Base-by-base conservation (phyloP, 2,888 invertebrate genomes). In the Ophioninae sp. region DNA sequence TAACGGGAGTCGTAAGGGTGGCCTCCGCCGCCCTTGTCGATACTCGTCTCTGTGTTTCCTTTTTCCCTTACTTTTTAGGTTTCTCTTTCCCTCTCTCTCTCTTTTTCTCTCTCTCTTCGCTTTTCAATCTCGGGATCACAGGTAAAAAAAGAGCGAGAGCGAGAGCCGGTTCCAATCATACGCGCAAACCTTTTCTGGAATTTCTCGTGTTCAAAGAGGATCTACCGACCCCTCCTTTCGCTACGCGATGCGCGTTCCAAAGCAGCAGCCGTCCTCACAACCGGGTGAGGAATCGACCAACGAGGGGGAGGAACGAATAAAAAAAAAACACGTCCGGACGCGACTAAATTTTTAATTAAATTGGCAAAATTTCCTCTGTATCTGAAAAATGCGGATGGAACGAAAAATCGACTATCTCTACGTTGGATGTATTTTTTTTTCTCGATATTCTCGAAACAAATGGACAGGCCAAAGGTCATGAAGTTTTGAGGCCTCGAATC, bases 1-100 rank as follows among this genome's bases (percentile, higher is more conserved):
- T 58, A 58, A 58, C 93, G 85, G 82, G 63, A 93, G 93, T 93
- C 72, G 93, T 93, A 93, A 93, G 79, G 94, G 93, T 93, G 94
- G 94, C 94, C 94, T 94, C 67, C 44, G 64, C 64, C 65, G 58
- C 58, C 17, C 58, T 58, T 58, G 17, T 17, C 58, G 17, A n/a
- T 6, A 6, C n/a, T 20, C 7, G 58, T 58, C 58, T n/a, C 17
- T 58, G 51, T 51, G 9, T 9, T 51, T 51, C 5, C 51, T 51
- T 63, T 72, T 67, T 64, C 74, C 41, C 63, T 64, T 59, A 39
- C 56, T 39, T 79, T 77, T 85, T 30, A 30, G 30, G 30, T 30
- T 71, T 81, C 73, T 79, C 71, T 72, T 17, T 63, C 5, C 3
- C 63, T 20, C 22, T 9, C 30, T 68, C 39, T 44, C 77, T 63